Evolutionary conservation across 2,888 invertebrate species (phyloP), one percentile per base, ranked within the genome.

Genomic region (Chymomyza caudatula): DNA sequence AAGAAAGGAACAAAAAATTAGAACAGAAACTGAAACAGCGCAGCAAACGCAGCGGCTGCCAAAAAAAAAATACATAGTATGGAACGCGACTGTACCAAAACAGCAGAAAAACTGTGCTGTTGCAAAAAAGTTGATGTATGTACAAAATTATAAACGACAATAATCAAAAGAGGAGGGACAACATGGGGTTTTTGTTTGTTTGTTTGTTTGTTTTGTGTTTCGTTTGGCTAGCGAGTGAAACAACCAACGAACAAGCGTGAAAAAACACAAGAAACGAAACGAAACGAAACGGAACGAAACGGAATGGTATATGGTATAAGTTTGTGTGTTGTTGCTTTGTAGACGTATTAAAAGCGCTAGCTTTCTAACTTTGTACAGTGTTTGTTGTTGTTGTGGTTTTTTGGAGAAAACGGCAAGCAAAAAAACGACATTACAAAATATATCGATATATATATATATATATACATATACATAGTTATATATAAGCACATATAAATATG

Each of bases 161-260:
- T 37, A 19, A 55, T 25, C 13, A 51, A 51, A 79, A 77, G 79
- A 85, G 88, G 86, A 87, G 90, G 89, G 88, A 89, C 88, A 87
- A 88, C 87, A 90, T 89, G 88, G 85, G 89, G 83, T 80, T 37
- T 85, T 82, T 71, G 63, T 72, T 60, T 63, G 56, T 70, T 15
- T 65, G 53, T 29, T 42, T 66, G 44, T 53, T 57, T 25, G 44
- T 54, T 54, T 54, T 15, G 29, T 25, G n/a, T 53, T 53, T 49
- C 29, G 37, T 61, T 63, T 65, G 29, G 25, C 54, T 60, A 51
- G 67, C 62, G 66, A 84, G 81, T 69, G 63, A 79, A 80, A 67
- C 60, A 73, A 74, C 65, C 44, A 79, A 78, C 69, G 65, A 77
- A 75, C 71, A 67, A 77, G 65, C 74, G 71, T 78, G 63, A 71